Conservation (phyloP, 1,140 invertebrate genomes). For the Geopemphigus sp. region DNA sequence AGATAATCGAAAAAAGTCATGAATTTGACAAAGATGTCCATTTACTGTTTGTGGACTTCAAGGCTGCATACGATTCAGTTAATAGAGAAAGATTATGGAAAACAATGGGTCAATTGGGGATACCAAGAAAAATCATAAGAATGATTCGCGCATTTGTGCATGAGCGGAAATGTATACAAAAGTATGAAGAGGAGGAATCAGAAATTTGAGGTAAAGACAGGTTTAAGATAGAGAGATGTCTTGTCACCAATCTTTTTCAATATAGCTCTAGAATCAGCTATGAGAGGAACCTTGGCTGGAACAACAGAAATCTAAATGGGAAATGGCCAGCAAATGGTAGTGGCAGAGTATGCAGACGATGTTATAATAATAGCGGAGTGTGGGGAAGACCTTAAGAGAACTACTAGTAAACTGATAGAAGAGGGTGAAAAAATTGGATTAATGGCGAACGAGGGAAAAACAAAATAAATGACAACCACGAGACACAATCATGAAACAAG, state of each 20-base stretch:
- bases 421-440: constrained; percentile 31
- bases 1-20: constrained; percentile 37
- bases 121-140: constrained; percentile 34
- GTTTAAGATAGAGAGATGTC: constrained; percentile 45
- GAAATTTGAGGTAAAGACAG: constrained; percentile 29
- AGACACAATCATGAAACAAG: background rate
- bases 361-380: constrained; percentile 38
- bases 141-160: constrained; percentile 33
- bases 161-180: constrained; percentile 43
- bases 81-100: constrained; percentile 47
- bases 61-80: constrained; percentile 50
- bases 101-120: constrained; percentile 37
- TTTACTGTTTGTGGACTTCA: background rate
- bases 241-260: constrained; percentile 49
- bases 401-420: constrained; percentile 10
- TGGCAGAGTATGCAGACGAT: constrained; percentile 16
- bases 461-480: constrained; percentile 38
- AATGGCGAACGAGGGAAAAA: constrained; percentile 37
- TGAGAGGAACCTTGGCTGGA: constrained; percentile 33
- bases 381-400: constrained; percentile 17
- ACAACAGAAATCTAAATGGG: constrained; percentile 42
- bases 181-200: constrained; percentile 20
- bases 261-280: constrained; percentile 52
- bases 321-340: constrained; percentile 18
- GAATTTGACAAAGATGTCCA: constrained; percentile 35